Percentiles rank a stretch among this genome's conserved stretches.
phyloP scores from a whole-genome alignment of 2,797 vertebrate species.

The Pipistrellus nathusii region DNA sequence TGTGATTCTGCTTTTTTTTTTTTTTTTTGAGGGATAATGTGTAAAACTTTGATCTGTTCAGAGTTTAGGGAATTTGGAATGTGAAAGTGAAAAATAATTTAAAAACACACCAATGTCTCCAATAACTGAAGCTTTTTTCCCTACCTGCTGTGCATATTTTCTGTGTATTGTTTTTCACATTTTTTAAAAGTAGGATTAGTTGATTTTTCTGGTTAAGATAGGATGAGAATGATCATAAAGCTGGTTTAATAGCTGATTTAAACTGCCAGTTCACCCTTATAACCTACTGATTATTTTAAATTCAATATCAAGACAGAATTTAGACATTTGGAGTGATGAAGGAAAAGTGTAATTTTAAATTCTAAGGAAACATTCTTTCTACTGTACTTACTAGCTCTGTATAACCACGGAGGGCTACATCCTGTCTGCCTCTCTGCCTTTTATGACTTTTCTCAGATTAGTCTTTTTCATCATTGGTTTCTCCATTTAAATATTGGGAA shows the following conservation, averaged over 20 bases:
- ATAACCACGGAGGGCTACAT: accelerated
- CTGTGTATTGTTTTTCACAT: constrained; percentile 81
- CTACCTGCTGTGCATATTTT: constrained; percentile 81
- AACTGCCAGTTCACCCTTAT: constrained; percentile 77
- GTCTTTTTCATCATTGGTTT: not conserved
- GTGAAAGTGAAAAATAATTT: constrained; percentile 82
- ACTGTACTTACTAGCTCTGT: not conserved
- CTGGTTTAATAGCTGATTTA: constrained; percentile 82
- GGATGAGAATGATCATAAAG: constrained; percentile 61
- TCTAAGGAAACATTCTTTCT: not conserved
- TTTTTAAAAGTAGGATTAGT: constrained; percentile 76
- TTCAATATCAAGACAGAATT: constrained; percentile 40
- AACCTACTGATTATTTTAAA: constrained; percentile 78
- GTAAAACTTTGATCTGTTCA: constrained; percentile 88
- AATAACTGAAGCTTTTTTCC: constrained; percentile 60
- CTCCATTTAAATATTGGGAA: not conserved
- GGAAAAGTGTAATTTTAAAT: not conserved
- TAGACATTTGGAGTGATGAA: not conserved
- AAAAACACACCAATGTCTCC: constrained; percentile 83
- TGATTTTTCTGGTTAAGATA: constrained; percentile 71
- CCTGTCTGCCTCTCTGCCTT: not conserved
- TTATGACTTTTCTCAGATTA: not conserved
- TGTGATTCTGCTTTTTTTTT: constrained; percentile 83
- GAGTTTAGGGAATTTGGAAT: constrained; percentile 85
- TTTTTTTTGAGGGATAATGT: constrained; percentile 82